Evolutionary conservation across 30 jellyfish, hydroid and myxozoan species (phyloP).

Genomic region (Cassiopea andromeda): DNA sequence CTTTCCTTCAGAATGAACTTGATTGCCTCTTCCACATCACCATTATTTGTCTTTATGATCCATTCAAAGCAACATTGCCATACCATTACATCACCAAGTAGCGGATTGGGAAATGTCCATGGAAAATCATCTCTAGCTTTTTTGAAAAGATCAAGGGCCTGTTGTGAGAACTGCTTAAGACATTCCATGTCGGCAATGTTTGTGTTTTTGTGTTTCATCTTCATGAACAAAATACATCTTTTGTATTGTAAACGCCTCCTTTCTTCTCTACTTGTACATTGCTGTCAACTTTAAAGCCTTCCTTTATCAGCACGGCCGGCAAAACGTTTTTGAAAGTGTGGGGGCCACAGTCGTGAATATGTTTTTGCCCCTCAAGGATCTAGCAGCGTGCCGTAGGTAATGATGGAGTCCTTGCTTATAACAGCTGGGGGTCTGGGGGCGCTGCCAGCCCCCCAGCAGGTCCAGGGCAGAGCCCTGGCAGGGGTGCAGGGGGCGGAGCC

Average conservation of each 20-base stretch:
- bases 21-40: conserved; percentile 46
- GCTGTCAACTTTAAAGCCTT: conserved; percentile 35
- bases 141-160: conserved; percentile 45
- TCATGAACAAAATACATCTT: conserved; percentile 45
- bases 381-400: no score
- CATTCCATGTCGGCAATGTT: conserved; percentile 10
- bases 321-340: no score
- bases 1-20: conserved; percentile 17
- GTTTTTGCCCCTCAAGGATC: no score
- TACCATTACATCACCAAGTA: conserved; percentile 54
- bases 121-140: conserved; percentile 66
- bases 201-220: conserved; percentile 18
- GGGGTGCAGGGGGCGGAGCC: no score
- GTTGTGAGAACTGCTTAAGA: conserved; percentile 8
- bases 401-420: no score
- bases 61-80: conserved; percentile 72
- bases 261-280: conserved; percentile 40
- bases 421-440: no score
- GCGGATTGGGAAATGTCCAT: conserved; percentile 61
- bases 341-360: no score
- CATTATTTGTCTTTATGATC: conserved; percentile 27
- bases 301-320: no score
- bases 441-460: no score
- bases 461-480: no score
- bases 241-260: conserved; percentile 48